Evolutionary conservation across 2,888 invertebrate genomes (phyloP).

Genomic region (Drosophila putrida): DNA sequence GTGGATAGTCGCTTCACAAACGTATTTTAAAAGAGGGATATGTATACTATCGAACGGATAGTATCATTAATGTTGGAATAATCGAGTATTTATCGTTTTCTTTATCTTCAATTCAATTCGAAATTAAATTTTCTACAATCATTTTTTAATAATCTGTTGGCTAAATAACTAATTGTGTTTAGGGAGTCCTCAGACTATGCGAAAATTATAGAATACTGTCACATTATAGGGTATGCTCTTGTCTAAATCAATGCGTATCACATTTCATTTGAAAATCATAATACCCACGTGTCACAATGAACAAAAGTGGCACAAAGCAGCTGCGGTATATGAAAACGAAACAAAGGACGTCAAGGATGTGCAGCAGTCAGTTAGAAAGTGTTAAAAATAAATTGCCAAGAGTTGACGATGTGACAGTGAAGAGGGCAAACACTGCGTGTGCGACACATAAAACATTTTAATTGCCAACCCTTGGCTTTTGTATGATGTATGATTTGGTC

Average conservation of each 20-base stretch:
- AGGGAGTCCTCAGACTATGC: background rate
- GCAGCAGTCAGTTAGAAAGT: conserved; percentile 57
- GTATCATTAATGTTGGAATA: too few relatives aligned
- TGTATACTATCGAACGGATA: too few relatives aligned
- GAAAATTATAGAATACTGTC: background rate
- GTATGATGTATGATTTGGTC: conserved; percentile 1
- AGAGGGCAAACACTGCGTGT: conserved; percentile 33
- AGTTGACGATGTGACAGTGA: conserved; percentile 35
- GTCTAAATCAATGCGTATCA: background rate
- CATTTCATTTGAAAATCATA: background rate
- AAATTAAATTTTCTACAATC: too few relatives aligned
- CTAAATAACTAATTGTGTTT: too few relatives aligned
- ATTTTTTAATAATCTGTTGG: too few relatives aligned
- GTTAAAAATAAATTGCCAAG: conserved; percentile 50
- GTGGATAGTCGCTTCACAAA: too few relatives aligned
- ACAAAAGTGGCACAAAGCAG: conserved; percentile 18
- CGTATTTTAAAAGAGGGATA: too few relatives aligned
- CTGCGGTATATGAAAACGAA: conserved; percentile 42
- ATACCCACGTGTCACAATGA: background rate
- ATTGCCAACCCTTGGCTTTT: conserved; percentile 42
- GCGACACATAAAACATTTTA: conserved; percentile 61
- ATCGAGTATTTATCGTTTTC: too few relatives aligned
- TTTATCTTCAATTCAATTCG: too few relatives aligned
- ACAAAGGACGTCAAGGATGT: conserved; percentile 46
- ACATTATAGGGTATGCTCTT: background rate